phyloP scores from a whole-genome alignment of 2,888 invertebrate genomes.

The Diaphora mendica region DNA sequence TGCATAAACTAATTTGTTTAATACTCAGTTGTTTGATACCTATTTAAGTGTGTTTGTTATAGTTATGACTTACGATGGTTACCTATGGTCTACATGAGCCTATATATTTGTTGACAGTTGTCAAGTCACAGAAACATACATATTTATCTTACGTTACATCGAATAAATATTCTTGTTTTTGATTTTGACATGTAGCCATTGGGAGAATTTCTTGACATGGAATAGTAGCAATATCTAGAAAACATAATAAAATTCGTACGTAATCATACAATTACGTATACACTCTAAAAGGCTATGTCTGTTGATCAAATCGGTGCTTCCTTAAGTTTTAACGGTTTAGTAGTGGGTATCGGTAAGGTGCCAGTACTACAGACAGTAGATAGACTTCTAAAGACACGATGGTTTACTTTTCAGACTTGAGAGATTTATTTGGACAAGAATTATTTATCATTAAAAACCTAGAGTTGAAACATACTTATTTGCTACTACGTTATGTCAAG shows the following conservation, averaged over 20 bases:
- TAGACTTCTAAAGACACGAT: neutral
- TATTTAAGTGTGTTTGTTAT: slow-evolving; percentile 37
- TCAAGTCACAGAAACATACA: slow-evolving; percentile 4
- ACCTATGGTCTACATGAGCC: slow-evolving; percentile 2
- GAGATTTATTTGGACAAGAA: neutral
- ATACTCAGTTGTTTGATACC: slow-evolving; percentile 49
- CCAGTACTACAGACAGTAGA: too few species aligned
- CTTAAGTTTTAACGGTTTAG: neutral
- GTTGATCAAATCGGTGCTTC: too few species aligned
- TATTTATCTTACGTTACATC: slow-evolving; percentile 23
- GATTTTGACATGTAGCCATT: neutral
- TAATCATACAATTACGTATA: too few species aligned
- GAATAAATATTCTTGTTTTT: neutral
- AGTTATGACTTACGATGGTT: slow-evolving; percentile 18
- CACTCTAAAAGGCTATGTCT: too few species aligned
- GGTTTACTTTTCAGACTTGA: too few species aligned
- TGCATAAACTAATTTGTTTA: slow-evolving; percentile 55
- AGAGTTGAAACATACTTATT: neutral
- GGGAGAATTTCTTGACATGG: neutral
- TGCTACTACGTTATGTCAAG: neutral
- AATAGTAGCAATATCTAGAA: neutral
- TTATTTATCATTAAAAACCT: neutral
- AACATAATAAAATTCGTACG: neutral
- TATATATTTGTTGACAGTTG: neutral
- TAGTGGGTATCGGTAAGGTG: neutral